Evolutionary conservation across 2,797 vertebrate genomes (phyloP), one percentile per base, ranked within the genome.

Genomic region (Peromyscus aztecus): DNA sequence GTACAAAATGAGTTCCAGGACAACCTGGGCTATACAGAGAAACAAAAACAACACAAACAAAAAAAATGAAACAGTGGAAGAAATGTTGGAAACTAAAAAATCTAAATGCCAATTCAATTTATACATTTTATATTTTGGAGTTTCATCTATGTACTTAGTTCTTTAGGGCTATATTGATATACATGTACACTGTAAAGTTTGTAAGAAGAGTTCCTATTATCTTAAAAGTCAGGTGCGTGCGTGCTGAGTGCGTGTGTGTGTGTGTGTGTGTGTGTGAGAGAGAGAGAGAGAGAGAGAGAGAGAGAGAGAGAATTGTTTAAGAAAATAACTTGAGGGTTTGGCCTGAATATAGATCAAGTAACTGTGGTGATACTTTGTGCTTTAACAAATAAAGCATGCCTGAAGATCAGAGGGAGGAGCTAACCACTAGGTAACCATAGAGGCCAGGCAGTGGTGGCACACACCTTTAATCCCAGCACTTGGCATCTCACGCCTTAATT

Each of bases 101-200:
- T 49, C 21, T 61, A 77, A 93, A 59, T 94, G n/a, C 24, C 78
- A 49, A 4, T 91, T 91, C 10, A 96, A 4, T 86, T 93, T 77
- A 90, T 73, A 90, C 43, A 91, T 63, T 75, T 65, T 52, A 0
- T 93, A 69, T 57, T 93, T 96, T 86, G 65, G 65, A 89, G 34
- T 96, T 85, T 89, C 19, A 77, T 17, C 49, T 92, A 2, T 73
- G 9, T 93, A 29, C 57, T 84, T 95, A 80, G 61, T 92, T 27
- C 21, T 34, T 69, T 85, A 34, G 40, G 31, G 43, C 46, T 86
- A 52, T 69, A 65, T 69, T 69, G 63, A 86, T 52, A 4, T 2
- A 63, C 11, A 4, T 83, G 27, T 31, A 21, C 31, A 63, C 29
- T 83, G 59, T 83, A 31, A 4, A 83, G 37, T 83, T 63, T 84